These are phyloP conservation scores for Calcarius lapponicus DNA, from an alignment of 2,797 vertebrate genomes.

Conservation along the genomic window DNA sequence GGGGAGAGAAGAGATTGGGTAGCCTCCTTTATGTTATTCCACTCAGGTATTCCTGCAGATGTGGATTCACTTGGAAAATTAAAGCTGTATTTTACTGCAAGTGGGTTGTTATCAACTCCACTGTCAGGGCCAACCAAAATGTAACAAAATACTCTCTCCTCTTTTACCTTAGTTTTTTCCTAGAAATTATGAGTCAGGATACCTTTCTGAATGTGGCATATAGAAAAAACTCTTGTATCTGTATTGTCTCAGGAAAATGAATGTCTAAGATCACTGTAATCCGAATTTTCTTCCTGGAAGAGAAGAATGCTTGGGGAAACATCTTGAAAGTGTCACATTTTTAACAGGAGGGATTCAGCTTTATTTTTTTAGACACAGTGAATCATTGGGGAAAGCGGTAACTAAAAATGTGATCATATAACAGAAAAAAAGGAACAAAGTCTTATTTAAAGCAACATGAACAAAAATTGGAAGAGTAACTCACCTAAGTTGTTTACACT, in stretches of 20 bases:
- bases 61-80: conserved; percentile 18
- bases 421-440: not conserved
- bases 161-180: not conserved
- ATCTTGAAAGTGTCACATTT: not conserved
- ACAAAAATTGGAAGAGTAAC: not conserved
- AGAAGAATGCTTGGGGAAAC: not conserved
- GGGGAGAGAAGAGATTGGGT: not conserved
- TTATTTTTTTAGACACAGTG: not conserved
- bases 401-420: not conserved
- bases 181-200: conserved; percentile 8
- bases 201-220: not conserved
- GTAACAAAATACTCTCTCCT: not conserved
- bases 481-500: not conserved
- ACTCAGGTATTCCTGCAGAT: conserved; percentile 46
- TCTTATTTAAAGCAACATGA: not conserved
- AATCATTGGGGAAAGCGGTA: not conserved
- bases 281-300: not conserved
- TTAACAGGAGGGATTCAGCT: not conserved
- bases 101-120: not conserved
- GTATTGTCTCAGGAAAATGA: not conserved
- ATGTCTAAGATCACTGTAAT: not conserved
- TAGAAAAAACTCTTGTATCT: not conserved
- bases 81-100: conserved; percentile 48
- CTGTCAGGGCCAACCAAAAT: conserved; percentile 3
- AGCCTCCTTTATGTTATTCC: conserved; percentile 25